Evolutionary conservation across 2,113 vertebrate genomes (phyloP).

Genomic region (Rhombomys opimus): DNA sequence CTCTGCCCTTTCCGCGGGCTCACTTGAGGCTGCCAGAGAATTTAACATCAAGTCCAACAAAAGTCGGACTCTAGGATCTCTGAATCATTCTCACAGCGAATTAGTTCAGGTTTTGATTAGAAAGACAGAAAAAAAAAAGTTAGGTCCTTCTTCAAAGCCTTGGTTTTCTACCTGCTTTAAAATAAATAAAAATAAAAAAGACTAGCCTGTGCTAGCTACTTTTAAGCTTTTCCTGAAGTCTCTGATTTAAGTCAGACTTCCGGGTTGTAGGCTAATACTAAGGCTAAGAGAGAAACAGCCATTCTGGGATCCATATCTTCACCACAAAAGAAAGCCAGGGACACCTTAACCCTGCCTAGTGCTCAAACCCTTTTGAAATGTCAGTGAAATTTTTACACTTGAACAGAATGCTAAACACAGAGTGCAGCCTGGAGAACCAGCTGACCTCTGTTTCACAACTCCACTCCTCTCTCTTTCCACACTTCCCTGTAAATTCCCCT

Average conservation of each 20-base stretch:
- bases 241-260: background rate
- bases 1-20: background rate
- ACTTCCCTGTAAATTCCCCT: background rate
- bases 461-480: background rate
- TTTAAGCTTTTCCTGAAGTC: background rate
- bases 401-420: background rate
- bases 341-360: background rate
- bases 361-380: background rate
- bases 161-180: background rate
- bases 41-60: background rate
- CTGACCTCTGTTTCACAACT: constrained; percentile 30
- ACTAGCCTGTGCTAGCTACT: background rate
- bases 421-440: background rate
- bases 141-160: background rate
- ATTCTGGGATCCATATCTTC: background rate
- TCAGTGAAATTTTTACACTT: background rate
- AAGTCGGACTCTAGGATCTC: constrained; percentile 7
- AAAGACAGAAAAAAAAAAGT: background rate
- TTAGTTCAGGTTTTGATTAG: background rate
- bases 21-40: background rate
- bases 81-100: background rate
- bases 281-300: background rate
- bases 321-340: background rate
- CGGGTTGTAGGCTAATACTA: background rate
- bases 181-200: background rate